Evolutionary conservation across 2,113 vertebrate species (phyloP), one percentile per base, ranked within the genome.

Genomic region (Andinoacara biseriatus): DNA sequence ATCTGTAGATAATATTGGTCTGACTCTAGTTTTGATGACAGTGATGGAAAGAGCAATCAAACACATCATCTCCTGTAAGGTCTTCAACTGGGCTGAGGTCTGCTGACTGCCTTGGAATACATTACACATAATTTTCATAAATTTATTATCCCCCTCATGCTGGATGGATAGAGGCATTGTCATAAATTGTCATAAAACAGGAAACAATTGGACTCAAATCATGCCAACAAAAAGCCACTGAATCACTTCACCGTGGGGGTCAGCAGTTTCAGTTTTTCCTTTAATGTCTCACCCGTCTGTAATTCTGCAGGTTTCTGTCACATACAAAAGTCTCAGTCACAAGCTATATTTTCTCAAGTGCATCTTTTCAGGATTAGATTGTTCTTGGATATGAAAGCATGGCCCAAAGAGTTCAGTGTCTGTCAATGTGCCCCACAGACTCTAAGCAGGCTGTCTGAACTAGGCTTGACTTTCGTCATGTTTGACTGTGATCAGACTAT

Each of bases 401-500:
- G 24, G 10, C 72, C 46, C 22, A 69, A 58, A 78, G 60, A 63
- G 60, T 67, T 58, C 33, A 54, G 4, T 80, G 54, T 63, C 13
- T 56, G 56, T 18, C 60, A 35, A 17, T 20, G 20, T 74, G 52
- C 38, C 75, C 63, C 31, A 43, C 20, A 62, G 80, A 18, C 58
- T 65, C 38, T 31, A 8, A 56, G 46, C n/a, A 10, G 18, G 31
- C 38, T 33, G 15, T 43, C 54, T 76, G 76, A 78, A 59, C 52
- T 4, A 7, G 22, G 15, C 56, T 65, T 52, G 56, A 11, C 74
- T 84, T 82, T 63, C 82, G 78, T 74, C 75, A n/a, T 10, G 13
- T 59, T 7, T 62, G 29, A 72, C 78, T 65, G 33, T 81, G 13
- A 52, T 87, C 29, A 74, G 60, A 72, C 84, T 26, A 69, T 86